Conservation (phyloP, 2,888 invertebrate genomes). For the Brenthis hecate region DNA sequence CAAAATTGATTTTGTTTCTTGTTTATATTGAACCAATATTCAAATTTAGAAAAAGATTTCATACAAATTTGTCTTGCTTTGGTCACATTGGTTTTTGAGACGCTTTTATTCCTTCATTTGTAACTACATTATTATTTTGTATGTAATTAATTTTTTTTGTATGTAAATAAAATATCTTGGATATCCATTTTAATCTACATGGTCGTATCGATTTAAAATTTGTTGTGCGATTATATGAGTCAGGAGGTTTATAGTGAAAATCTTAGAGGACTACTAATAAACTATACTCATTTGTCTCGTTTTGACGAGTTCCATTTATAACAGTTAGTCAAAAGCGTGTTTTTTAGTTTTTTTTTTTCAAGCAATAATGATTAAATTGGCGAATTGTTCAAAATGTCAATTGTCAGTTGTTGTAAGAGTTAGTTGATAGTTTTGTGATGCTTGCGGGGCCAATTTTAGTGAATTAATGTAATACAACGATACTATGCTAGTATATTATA, state of each 20-base stretch:
- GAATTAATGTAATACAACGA: conserved; percentile 31
- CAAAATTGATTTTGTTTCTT: conserved; percentile 7
- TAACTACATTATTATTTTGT: too few relatives aligned
- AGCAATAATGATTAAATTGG: neutral
- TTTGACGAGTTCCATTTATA: too few relatives aligned
- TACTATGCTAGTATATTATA: conserved; percentile 28
- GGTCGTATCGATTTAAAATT: too few relatives aligned
- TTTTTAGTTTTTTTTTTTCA: neutral
- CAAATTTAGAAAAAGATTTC: neutral
- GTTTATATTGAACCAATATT: too few relatives aligned
- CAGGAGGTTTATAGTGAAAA: too few relatives aligned
- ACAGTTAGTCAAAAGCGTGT: too few relatives aligned
- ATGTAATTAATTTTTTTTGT: too few relatives aligned
- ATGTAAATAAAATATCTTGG: too few relatives aligned
- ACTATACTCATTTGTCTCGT: too few relatives aligned
- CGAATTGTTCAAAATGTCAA: neutral
- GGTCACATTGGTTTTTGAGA: conserved; percentile 10
- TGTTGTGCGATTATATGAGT: too few relatives aligned
- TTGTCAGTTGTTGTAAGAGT: neutral
- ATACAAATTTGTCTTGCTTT: conserved; percentile 20
- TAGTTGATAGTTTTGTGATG: conserved; percentile 33
- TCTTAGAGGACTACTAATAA: too few relatives aligned
- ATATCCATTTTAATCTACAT: too few relatives aligned
- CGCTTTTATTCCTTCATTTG: conserved; percentile 5
- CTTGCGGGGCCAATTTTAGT: conserved; percentile 36